Percentiles rank a stretch among this genome's conserved stretches.
These are phyloP conservation scores for Monopterus albus DNA, from an alignment of 2,113 vertebrate genomes.

Conservation along the genomic window DNA sequence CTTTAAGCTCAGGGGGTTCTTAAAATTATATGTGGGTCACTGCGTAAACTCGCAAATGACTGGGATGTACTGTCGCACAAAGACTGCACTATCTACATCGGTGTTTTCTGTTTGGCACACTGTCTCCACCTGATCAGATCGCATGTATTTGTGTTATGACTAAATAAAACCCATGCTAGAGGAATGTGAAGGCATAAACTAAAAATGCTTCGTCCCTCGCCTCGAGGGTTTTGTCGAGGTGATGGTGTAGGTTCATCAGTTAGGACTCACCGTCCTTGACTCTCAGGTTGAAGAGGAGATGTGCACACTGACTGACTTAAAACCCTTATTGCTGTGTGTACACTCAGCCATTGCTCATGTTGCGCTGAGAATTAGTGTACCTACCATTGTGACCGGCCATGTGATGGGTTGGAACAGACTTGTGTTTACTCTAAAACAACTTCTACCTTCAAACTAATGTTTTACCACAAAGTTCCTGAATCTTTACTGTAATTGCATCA, in stretches of 20 bases:
- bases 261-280: background rate
- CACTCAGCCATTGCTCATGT: background rate
- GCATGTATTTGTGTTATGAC: constrained; percentile 33
- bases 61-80: too few relatives aligned
- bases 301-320: constrained; percentile 27
- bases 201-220: constrained; percentile 37
- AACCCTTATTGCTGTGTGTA: constrained; percentile 21
- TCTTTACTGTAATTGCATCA: constrained; percentile 5
- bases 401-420: constrained; percentile 1
- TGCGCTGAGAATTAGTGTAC: background rate
- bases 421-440: constrained; percentile 22
- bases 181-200: constrained; percentile 22
- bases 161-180: constrained; percentile 39
- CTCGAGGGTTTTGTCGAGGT: constrained; percentile 12
- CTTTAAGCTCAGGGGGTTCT: too few relatives aligned
- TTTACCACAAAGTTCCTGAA: constrained; percentile 13
- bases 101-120: constrained; percentile 47
- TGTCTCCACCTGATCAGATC: constrained; percentile 24
- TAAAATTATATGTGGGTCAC: too few relatives aligned
- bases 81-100: constrained; percentile 28
- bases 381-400: background rate
- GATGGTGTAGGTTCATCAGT: background rate
- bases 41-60: too few relatives aligned
- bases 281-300: constrained; percentile 14
- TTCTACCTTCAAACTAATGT: background rate